These are phyloP conservation scores for Frankliniella intonsa DNA, from an alignment of 2,888 invertebrate species.

Conservation along the genomic window DNA sequence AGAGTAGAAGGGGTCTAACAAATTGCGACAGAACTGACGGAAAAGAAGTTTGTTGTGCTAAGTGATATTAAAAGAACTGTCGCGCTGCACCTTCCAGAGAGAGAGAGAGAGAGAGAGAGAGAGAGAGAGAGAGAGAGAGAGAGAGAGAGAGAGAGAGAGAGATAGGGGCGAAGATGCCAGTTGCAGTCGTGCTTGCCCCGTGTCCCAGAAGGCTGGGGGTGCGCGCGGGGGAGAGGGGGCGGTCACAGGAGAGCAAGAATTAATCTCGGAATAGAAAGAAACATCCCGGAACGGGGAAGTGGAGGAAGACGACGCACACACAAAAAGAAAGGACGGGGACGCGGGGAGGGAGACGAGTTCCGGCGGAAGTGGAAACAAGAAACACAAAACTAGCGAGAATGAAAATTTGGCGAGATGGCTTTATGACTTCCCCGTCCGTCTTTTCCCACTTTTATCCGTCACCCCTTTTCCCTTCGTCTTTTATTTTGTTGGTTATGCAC, in stretches of 20 bases:
- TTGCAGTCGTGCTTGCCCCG: not conserved
- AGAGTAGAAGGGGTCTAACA: too few relatives aligned
- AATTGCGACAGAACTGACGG: too few relatives aligned
- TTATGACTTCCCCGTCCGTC: constrained; percentile 22
- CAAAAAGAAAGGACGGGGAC: not conserved
- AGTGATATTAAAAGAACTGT: too few relatives aligned
- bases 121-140: too few relatives aligned
- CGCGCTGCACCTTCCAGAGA: too few relatives aligned
- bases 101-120: too few relatives aligned
- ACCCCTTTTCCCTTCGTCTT: not conserved
- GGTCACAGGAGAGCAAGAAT: not conserved
- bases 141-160: too few relatives aligned
- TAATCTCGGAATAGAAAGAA: not conserved
- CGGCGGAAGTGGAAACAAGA: not conserved
- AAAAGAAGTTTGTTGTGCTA: too few relatives aligned
- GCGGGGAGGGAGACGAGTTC: not conserved
- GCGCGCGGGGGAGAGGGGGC: not conserved
- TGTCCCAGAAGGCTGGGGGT: not conserved
- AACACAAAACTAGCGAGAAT: constrained; percentile 17
- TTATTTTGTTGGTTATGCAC: not conserved
- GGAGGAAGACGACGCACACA: not conserved
- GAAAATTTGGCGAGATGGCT: constrained; percentile 21
- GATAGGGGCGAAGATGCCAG: not conserved
- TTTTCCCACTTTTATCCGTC: constrained; percentile 1
- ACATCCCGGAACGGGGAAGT: too few relatives aligned